Base-by-base conservation (phyloP, 2,888 invertebrate genomes). In the Stomorhina lunata region DNA sequence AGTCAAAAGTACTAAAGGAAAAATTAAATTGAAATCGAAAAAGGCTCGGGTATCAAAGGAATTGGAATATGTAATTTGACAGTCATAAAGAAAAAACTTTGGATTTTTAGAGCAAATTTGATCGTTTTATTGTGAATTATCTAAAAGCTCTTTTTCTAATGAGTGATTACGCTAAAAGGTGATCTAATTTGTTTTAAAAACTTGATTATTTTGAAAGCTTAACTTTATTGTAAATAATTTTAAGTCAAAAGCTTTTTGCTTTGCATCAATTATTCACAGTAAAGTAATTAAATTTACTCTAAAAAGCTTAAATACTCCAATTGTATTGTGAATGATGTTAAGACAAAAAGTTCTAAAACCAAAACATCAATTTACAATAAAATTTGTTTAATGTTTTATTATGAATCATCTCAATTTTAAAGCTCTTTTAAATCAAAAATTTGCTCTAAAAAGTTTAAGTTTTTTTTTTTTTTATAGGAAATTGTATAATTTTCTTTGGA, bases 71-170 rank as follows among this genome's bases (percentile, higher is more conserved):
- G 37, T 37, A 55, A n/a, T n/a, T n/a, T 12, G 20, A 55, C 4
- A 57, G 9, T n/a, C 15, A 15, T 3, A 45, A 45, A 15, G 45
- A 65, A 69, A 63, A 63, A 55, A 29, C 20, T n/a, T n/a, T 34
- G 12, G 25, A 32, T n/a, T 27, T 59, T 45, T 10, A 3, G 20
- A 34, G n/a, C 53, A 55, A 77, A 63, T 78, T 66, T 82, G 82
- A 82, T 82, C 37, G 71, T 79, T 82, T 82, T 82, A 79, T 82
- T 82, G 79, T 37, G 65, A 61, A 45, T 77, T 48, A 20, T 78
- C 1, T 50, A 27, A 7, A 15, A 40, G 37, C 61, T 63, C 55
- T 15, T 45, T 45, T 1, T 45, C 7, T 45, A 45, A 15, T 45
- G 7, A 45, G 7, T 53, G n/a, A n/a, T n/a, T n/a, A n/a, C n/a